Evolutionary conservation across 2,797 vertebrate genomes (phyloP).

Genomic region (Amblyopsis hoosieri): DNA sequence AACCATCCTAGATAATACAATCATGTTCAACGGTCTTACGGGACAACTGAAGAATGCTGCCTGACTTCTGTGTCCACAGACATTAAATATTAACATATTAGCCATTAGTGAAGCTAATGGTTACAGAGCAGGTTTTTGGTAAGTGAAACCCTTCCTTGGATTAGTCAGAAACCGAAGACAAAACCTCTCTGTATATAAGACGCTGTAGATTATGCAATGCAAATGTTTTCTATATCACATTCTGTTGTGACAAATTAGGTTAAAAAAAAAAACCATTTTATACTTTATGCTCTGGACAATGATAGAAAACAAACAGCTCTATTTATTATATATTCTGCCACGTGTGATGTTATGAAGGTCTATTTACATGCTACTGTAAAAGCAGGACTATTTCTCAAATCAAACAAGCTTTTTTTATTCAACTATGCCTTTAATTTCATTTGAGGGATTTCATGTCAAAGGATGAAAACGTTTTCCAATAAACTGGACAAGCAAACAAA

Average conservation of each 20-base stretch:
- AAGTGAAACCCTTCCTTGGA: neutral
- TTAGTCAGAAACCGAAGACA: neutral
- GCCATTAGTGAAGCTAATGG: no score
- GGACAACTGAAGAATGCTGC: no score
- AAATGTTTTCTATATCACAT: constrained; percentile 1
- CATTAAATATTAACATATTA: no score
- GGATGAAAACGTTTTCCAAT: constrained; percentile 69
- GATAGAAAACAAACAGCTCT: neutral
- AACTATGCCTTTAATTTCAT: constrained; percentile 78
- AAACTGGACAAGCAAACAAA: constrained; percentile 68
- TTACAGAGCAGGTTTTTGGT: neutral
- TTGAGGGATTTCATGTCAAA: constrained; percentile 58
- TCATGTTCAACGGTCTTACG: no score
- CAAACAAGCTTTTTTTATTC: constrained; percentile 72
- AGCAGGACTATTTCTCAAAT: constrained; percentile 58
- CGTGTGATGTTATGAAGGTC: constrained; percentile 22
- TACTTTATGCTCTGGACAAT: neutral
- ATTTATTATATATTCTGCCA: constrained; percentile 12
- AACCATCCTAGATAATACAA: no score
- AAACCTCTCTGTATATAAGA: no score
- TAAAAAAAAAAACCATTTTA: neutral
- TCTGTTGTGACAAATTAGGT: neutral
- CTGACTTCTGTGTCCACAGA: no score
- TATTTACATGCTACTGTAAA: constrained; percentile 23
- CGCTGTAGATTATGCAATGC: no score